Evolutionary conservation across 2,888 invertebrate genomes (phyloP).

Genomic region (Troides aeacus): DNA sequence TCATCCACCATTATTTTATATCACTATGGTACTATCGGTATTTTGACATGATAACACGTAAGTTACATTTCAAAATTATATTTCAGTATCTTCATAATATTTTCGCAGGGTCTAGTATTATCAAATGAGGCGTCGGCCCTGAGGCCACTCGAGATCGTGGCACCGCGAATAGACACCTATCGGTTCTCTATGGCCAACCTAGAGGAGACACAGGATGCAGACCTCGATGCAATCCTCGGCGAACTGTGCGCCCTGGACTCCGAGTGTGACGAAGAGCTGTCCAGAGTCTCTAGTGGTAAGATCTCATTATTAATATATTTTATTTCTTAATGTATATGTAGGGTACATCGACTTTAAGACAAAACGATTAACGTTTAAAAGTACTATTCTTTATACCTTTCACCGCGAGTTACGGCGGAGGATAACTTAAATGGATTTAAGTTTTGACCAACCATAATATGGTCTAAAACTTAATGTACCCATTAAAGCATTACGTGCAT

Average conservation of each 20-base stretch:
- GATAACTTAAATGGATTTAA: neutral
- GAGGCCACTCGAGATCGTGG: constrained; percentile 86
- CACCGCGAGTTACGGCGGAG: too few species aligned
- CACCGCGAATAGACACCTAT: constrained; percentile 93
- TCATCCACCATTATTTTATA: too few species aligned
- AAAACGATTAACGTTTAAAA: neutral
- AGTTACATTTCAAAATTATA: neutral
- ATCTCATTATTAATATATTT: constrained; percentile 1
- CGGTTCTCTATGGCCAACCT: constrained; percentile 97
- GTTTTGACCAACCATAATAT: neutral
- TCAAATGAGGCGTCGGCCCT: constrained; percentile 73
- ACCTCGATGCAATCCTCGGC: constrained; percentile 97
- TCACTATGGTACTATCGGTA: too few species aligned
- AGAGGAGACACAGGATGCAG: constrained; percentile 97
- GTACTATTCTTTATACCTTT: neutral
- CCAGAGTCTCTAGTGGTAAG: constrained; percentile 67
- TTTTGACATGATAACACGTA: too few species aligned
- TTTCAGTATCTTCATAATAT: neutral
- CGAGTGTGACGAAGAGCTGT: constrained; percentile 81
- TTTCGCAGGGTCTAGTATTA: constrained; percentile 83
- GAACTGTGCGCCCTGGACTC: constrained; percentile 95
- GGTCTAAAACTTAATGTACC: neutral
- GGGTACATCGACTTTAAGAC: too few species aligned
- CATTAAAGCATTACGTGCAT: neutral
- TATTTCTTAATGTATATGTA: neutral